These are phyloP conservation scores for Squalus acanthias DNA, from an alignment of 2,797 vertebrate species.

Conservation along the genomic window DNA sequence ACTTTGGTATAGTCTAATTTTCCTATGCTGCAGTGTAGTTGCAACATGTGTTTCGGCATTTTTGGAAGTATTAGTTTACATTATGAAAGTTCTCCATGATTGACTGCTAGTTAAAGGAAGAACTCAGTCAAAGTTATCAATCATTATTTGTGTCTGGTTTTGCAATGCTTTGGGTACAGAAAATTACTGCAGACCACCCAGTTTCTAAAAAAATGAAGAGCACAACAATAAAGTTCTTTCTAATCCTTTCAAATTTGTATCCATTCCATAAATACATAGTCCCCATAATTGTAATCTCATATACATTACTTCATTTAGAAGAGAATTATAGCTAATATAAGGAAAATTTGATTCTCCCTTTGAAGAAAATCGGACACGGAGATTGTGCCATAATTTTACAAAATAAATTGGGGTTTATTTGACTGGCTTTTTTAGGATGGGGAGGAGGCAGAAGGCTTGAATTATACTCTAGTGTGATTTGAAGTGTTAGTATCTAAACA, in stretches of 20 bases:
- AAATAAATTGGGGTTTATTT: background rate
- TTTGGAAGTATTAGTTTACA: background rate
- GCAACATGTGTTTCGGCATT: background rate
- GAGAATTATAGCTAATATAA: background rate
- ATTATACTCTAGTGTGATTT: background rate
- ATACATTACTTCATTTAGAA: background rate
- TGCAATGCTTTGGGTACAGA: background rate
- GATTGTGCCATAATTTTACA: background rate
- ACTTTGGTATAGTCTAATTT: background rate
- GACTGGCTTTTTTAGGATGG: background rate
- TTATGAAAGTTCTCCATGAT: background rate
- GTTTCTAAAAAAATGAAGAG: background rate
- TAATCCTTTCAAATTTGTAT: background rate
- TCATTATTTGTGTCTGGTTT: constrained; percentile 6
- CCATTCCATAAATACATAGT: background rate
- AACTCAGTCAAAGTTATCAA: background rate
- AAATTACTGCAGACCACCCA: background rate
- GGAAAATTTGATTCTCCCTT: background rate
- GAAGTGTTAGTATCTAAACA: background rate
- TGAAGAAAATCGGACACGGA: background rate
- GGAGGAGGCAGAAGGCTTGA: background rate
- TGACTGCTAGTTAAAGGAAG: background rate
- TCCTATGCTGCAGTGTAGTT: background rate
- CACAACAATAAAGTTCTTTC: background rate
- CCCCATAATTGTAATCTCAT: background rate